Conservation (phyloP, 2,888 invertebrate species). For the Epinotia demarniana region DNA sequence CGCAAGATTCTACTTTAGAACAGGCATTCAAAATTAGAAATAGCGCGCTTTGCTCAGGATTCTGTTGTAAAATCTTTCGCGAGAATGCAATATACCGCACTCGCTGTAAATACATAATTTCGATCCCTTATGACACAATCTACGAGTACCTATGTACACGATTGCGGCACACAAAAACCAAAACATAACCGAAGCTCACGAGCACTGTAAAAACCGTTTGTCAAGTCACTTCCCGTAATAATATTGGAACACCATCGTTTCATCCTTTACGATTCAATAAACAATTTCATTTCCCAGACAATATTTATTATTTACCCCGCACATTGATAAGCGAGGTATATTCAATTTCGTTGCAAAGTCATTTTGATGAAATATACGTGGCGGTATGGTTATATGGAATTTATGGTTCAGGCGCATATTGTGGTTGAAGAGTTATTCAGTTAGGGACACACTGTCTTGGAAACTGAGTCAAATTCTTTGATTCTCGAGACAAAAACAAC, state of each 20-base stretch:
- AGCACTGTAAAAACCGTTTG: slow-evolving; percentile 30
- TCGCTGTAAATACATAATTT: no score
- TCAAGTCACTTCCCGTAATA: slow-evolving; percentile 30
- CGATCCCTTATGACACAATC: no score
- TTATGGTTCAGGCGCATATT: slow-evolving; percentile 61
- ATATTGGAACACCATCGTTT: slow-evolving; percentile 32
- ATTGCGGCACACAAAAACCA: background rate
- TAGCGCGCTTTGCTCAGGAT: no score
- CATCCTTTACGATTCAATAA: slow-evolving; percentile 45
- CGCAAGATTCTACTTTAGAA: no score
- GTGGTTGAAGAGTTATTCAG: slow-evolving; percentile 45
- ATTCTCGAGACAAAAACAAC: no score
- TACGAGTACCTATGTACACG: no score
- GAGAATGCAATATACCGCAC: no score
- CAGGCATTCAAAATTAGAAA: no score
- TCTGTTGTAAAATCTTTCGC: no score
- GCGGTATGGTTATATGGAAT: slow-evolving; percentile 59
- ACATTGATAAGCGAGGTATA: slow-evolving; percentile 53
- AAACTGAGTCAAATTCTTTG: background rate
- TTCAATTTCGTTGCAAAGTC: slow-evolving; percentile 69
- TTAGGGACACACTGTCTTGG: slow-evolving; percentile 23
- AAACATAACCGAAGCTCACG: slow-evolving; percentile 20
- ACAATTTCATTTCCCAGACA: slow-evolving; percentile 47
- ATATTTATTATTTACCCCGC: slow-evolving; percentile 48
- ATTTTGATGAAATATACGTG: slow-evolving; percentile 68